These are phyloP conservation scores for Listronotus oregonensis DNA, from an alignment of 1,140 invertebrate genomes.

Conservation along the genomic window DNA sequence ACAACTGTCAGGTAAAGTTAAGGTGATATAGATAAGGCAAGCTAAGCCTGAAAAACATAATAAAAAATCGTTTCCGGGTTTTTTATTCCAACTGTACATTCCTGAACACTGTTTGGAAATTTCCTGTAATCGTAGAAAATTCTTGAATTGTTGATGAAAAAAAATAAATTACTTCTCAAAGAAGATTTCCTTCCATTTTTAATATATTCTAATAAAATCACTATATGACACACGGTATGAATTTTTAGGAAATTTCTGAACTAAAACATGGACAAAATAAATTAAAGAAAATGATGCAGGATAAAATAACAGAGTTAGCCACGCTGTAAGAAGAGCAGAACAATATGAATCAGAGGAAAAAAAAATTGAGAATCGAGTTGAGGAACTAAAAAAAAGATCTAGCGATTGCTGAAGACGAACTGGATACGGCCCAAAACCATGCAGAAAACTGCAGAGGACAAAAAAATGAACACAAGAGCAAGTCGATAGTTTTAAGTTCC, in stretches of 20 bases:
- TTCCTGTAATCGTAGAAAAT: no score
- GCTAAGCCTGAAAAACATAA: no score
- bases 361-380: slow-evolving; percentile 73
- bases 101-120: no score
- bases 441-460: slow-evolving; percentile 75
- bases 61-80: no score
- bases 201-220: no score
- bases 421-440: slow-evolving; percentile 69
- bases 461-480: slow-evolving; percentile 80
- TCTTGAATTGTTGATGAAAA: no score
- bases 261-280: slow-evolving; percentile 76
- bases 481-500: slow-evolving; percentile 73
- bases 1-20: no score
- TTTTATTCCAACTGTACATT: no score
- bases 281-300: slow-evolving; percentile 77
- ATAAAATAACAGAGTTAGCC: slow-evolving; percentile 81
- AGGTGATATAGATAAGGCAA: no score
- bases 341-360: slow-evolving; percentile 86
- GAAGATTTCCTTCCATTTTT: no score
- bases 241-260: slow-evolving; percentile 70
- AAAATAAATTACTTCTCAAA: no score
- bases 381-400: slow-evolving; percentile 83
- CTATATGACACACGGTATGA: background rate
- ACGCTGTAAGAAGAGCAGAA: slow-evolving; percentile 75
- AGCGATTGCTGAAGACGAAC: slow-evolving; percentile 79